Base-by-base conservation (phyloP, 2,797 vertebrate genomes). In the Phrynocephalus forsythii region DNA sequence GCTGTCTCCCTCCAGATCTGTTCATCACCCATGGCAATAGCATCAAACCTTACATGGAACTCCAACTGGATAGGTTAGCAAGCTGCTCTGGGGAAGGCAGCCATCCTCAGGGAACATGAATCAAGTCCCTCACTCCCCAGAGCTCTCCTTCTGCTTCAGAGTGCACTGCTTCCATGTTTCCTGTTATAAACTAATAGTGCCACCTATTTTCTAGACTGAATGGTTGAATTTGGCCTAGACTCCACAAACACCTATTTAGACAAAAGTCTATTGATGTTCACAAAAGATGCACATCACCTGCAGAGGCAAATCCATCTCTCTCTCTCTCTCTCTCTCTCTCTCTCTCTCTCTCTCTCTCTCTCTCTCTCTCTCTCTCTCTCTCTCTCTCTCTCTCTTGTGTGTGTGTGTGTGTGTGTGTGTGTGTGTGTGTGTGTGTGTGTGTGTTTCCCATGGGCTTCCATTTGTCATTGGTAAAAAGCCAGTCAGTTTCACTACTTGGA, bases 401-500 rank as follows among this genome's bases (percentile, higher is more conserved):
- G n/a, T n/a, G n/a, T 33, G 33, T 33, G 33, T 33, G 33, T 33
- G 33, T 33, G 33, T 33, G 33, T 33, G 33, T 33, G 33, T 33
- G 33, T 33, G 33, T 33, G 33, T 33, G 33, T 33, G 33, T 16
- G 33, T 56, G 15, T 77, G 38, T 20, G 30, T 28, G n/a, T 7
- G 60, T 63, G 60, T 63, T 20, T 20, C n/a, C 60, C 30, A 69
- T 73, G 60, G 30, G 67, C 83, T 7, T 83, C 48, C 50, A 71
- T 60, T 71, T 78, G 24, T 63, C 67, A 63, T 52, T 83, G 38
- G 50, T 67, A 68, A 52, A 44, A 52, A 26, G 52, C 11, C 24
- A 80, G 18, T 30, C 48, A 88, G 76, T 73, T 68, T 68, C 81
- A 92, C 71, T 66, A 77, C 81, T 89, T 86, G 83, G 82, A 86